A percentile compares a stretch with the other conserved stretches of the same genome.
Evolutionary conservation across 2,113 vertebrate genomes (phyloP).

Genomic region (Progne subis): DNA sequence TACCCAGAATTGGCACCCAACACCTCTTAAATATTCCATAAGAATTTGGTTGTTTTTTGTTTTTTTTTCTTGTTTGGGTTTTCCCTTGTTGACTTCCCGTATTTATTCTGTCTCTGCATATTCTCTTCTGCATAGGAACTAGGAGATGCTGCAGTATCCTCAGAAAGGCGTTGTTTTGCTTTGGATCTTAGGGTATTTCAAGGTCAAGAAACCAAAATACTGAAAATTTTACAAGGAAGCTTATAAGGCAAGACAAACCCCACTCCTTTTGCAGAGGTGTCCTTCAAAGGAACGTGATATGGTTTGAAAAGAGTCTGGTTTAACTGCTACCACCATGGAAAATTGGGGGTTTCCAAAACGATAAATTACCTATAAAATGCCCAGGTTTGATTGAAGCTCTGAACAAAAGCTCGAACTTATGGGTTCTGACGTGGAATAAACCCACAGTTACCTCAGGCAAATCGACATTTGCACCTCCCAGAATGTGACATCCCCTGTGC

Average conservation of each 20-base stretch:
- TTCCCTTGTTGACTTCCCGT: not conserved
- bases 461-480: not conserved
- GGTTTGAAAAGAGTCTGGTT: not conserved
- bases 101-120: not conserved
- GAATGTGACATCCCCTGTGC: not conserved
- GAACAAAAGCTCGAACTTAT: not conserved
- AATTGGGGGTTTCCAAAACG: not conserved
- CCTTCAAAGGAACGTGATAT: not conserved
- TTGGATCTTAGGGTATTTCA: not conserved
- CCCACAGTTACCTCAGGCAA: not conserved
- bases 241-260: not conserved
- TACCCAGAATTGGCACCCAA: conserved; percentile 12
- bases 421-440: not conserved
- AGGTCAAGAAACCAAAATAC: not conserved
- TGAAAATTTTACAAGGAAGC: not conserved
- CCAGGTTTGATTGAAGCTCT: not conserved
- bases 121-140: not conserved
- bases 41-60: not conserved
- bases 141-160: not conserved
- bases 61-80: not conserved
- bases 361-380: not conserved
- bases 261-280: not conserved
- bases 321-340: not conserved
- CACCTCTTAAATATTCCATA: not conserved
- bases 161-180: not conserved